Percentiles rank a stretch among this genome's conserved stretches.
These are phyloP conservation scores for Rhogogaster chlorosoma DNA, from an alignment of 2,888 invertebrate species.

Conservation along the genomic window DNA sequence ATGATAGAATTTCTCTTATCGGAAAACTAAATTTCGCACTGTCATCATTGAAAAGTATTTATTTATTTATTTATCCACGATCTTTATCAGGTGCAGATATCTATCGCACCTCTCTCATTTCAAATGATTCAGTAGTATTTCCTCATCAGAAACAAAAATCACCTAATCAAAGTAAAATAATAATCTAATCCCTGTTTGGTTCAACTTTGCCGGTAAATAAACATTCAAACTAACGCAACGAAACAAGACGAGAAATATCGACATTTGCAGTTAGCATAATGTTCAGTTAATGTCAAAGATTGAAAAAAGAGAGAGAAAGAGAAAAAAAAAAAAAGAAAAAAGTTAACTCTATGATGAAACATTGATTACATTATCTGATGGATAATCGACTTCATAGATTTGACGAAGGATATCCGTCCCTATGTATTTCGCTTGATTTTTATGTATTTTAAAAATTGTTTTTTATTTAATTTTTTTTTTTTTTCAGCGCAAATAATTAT, in stretches of 20 bases:
- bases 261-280: slow-evolving; percentile 54
- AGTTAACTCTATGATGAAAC: slow-evolving; percentile 44
- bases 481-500: slow-evolving; percentile 18
- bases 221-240: slow-evolving; percentile 58
- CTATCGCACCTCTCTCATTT: neutral
- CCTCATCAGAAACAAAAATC: slow-evolving; percentile 19
- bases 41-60: neutral
- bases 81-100: neutral
- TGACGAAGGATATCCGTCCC: slow-evolving; percentile 11
- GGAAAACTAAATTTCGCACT: neutral
- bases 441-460: slow-evolving; percentile 25
- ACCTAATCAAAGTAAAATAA: slow-evolving; percentile 28
- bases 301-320: neutral
- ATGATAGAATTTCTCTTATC: slow-evolving; percentile 9
- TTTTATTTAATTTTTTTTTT: slow-evolving; percentile 14
- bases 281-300: slow-evolving; percentile 54
- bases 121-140: slow-evolving; percentile 6
- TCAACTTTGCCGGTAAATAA: slow-evolving; percentile 62
- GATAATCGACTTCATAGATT: slow-evolving; percentile 26
- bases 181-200: slow-evolving; percentile 39
- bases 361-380: slow-evolving; percentile 46
- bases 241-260: slow-evolving; percentile 59
- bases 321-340: slow-evolving; percentile 18
- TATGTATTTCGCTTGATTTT: slow-evolving; percentile 28
- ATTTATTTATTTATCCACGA: slow-evolving; percentile 5